phyloP scores from a whole-genome alignment of 92 coral and sea anemone species.

The Heliopora coerulea region DNA sequence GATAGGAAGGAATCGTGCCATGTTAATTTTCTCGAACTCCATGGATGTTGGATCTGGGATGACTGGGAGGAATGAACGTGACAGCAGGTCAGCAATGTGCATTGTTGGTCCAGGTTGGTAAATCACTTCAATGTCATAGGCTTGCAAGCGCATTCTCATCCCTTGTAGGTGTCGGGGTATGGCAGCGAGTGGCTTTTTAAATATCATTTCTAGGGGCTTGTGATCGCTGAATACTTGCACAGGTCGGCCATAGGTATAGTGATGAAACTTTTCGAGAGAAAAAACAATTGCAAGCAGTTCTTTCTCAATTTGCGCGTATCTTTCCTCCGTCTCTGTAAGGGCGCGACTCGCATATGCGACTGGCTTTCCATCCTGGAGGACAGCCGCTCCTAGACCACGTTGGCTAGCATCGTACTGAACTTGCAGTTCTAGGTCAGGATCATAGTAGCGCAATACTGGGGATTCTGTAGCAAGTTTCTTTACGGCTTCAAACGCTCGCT shows the following conservation, averaged over 20 bases:
- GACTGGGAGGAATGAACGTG: slow-evolving; percentile 25
- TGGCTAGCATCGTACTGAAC: no score
- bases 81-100: slow-evolving; percentile 13
- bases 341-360: slow-evolving; percentile 32
- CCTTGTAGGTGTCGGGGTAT: slow-evolving; percentile 24
- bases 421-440: no score
- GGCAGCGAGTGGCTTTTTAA: slow-evolving; percentile 20
- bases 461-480: no score
- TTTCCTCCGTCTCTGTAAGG: slow-evolving; percentile 30
- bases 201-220: slow-evolving; percentile 38
- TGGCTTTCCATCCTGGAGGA: slow-evolving; percentile 1
- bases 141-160: no score
- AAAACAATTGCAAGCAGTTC: slow-evolving; percentile 42
- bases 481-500: no score
- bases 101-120: slow-evolving; percentile 29
- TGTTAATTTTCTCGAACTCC: slow-evolving; percentile 35
- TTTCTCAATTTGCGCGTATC: slow-evolving; percentile 43
- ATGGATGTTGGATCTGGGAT: slow-evolving; percentile 24
- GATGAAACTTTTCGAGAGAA: slow-evolving; percentile 40
- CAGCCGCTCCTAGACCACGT: no score
- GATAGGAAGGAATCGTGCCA: slow-evolving; percentile 29
- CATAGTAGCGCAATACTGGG: no score
- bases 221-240: slow-evolving; percentile 26
- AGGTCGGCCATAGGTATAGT: slow-evolving; percentile 35
- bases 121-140: slow-evolving; percentile 12